Conservation (phyloP, 2,888 invertebrate genomes). For the Parochlus steinenii region DNA sequence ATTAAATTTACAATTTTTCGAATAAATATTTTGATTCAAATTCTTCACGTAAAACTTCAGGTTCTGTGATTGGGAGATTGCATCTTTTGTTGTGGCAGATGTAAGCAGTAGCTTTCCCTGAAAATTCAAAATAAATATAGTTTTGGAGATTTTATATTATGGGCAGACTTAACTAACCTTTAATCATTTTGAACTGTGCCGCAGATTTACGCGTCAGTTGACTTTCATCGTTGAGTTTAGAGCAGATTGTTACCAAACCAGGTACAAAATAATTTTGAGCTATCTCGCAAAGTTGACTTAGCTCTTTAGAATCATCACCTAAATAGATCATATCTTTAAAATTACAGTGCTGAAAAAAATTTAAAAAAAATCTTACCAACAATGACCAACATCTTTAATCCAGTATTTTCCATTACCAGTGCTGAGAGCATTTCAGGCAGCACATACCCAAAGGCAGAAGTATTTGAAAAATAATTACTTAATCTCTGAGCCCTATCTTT, state of each 20-base stretch:
- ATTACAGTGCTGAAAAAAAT: background rate
- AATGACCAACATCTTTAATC: conserved; percentile 26
- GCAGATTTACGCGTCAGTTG: conserved; percentile 22
- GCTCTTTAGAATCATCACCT: conserved; percentile 21
- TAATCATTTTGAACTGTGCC: conserved; percentile 27
- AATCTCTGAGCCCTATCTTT: conserved; percentile 20
- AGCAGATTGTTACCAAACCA: conserved; percentile 23
- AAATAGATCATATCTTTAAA: background rate
- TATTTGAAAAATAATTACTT: conserved; percentile 22
- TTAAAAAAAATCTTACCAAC: conserved; percentile 21
- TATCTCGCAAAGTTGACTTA: conserved; percentile 23
- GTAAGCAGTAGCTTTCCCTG: conserved; percentile 29
- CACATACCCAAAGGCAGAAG: conserved; percentile 23
- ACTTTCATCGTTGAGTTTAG: conserved; percentile 21
- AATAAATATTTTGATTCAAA: conserved; percentile 4
- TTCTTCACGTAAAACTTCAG: conserved; percentile 14
- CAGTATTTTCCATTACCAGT: conserved; percentile 23
- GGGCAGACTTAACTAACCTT: too few species aligned
- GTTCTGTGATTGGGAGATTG: conserved; percentile 28
- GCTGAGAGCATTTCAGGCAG: conserved; percentile 30
- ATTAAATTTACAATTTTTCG: too few species aligned
- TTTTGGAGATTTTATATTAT: too few species aligned
- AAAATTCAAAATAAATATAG: too few species aligned
- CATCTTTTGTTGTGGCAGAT: conserved; percentile 29
- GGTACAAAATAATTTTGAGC: conserved; percentile 28